Evolutionary conservation across 2,888 invertebrate species (phyloP).

Genomic region (Parthenolecanium corni): DNA sequence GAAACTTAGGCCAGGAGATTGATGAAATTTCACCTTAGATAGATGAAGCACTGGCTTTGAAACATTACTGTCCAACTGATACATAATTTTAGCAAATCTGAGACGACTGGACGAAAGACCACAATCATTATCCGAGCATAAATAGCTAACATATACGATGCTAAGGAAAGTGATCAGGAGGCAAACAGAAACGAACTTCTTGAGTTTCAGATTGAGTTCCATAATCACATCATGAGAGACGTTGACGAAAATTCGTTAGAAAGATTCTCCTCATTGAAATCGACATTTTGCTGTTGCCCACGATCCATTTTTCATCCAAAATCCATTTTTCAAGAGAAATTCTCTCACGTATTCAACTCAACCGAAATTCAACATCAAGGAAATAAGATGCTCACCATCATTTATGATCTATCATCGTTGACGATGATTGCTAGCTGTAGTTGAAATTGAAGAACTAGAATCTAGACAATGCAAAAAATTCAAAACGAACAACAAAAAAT

Average conservation of each 20-base stretch:
- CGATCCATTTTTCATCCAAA: slow-evolving; percentile 7
- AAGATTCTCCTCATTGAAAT: background rate
- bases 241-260: background rate
- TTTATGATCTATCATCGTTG: too few relatives aligned
- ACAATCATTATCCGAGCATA: slow-evolving; percentile 73
- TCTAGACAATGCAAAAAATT: too few relatives aligned
- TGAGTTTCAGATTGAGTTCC: slow-evolving; percentile 25
- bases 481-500: too few relatives aligned
- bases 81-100: background rate
- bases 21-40: slow-evolving; percentile 38
- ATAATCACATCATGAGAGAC: background rate
- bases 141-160: slow-evolving; percentile 79
- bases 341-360: too few relatives aligned
- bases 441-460: too few relatives aligned
- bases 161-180: slow-evolving; percentile 58
- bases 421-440: too few relatives aligned
- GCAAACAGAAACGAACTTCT: slow-evolving; percentile 25
- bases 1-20: slow-evolving; percentile 56
- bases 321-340: slow-evolving; percentile 1
- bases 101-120: slow-evolving; percentile 33
- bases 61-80: background rate
- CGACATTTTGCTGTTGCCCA: background rate
- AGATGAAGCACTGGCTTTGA: slow-evolving; percentile 43
- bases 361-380: too few relatives aligned
- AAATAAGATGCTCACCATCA: too few relatives aligned